Conservation (phyloP, 2,888 invertebrate genomes). For the Lagria hirta region DNA sequence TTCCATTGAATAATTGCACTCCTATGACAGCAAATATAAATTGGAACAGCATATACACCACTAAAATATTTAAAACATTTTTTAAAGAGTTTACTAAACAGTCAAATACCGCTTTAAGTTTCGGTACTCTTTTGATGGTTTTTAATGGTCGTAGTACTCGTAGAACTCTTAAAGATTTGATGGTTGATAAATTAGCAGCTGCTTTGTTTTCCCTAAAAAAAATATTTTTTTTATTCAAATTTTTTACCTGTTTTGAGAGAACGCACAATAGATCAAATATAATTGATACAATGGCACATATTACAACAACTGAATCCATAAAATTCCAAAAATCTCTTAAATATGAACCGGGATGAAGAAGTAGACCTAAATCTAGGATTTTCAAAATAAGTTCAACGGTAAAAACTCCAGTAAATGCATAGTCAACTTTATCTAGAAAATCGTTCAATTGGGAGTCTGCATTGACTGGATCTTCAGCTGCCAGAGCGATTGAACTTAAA, state of each 20-base stretch:
- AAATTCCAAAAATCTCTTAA: slow-evolving; percentile 99
- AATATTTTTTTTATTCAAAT: too few relatives aligned
- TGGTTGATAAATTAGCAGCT: slow-evolving; percentile 92
- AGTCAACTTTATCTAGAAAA: slow-evolving; percentile 96
- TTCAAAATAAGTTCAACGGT: slow-evolving; percentile 97
- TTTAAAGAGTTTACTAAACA: slow-evolving; percentile 99
- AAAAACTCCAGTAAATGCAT: slow-evolving; percentile 99
- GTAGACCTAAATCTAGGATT: slow-evolving; percentile 91
- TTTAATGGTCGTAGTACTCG: slow-evolving; percentile 98
- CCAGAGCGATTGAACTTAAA: slow-evolving; percentile 97
- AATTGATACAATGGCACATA: slow-evolving; percentile 97
- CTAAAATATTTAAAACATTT: slow-evolving; percentile 99
- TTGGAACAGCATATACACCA: slow-evolving; percentile 99
- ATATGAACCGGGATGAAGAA: slow-evolving; percentile 97
- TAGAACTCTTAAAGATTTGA: slow-evolving; percentile 98
- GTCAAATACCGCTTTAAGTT: slow-evolving; percentile 99
- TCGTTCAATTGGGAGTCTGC: slow-evolving; percentile 83
- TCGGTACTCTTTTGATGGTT: slow-evolving; percentile 99
- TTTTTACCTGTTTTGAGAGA: too few relatives aligned
- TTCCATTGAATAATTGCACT: slow-evolving; percentile 99
- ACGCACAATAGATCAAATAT: slow-evolving; percentile 85
- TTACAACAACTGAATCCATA: slow-evolving; percentile 98
- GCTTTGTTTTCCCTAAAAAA: slow-evolving; percentile 55
- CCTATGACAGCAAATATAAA: slow-evolving; percentile 99
- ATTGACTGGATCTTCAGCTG: slow-evolving; percentile 97